Conservation (phyloP, 2,113 vertebrate genomes). For the Rafetus swinhoei region DNA sequence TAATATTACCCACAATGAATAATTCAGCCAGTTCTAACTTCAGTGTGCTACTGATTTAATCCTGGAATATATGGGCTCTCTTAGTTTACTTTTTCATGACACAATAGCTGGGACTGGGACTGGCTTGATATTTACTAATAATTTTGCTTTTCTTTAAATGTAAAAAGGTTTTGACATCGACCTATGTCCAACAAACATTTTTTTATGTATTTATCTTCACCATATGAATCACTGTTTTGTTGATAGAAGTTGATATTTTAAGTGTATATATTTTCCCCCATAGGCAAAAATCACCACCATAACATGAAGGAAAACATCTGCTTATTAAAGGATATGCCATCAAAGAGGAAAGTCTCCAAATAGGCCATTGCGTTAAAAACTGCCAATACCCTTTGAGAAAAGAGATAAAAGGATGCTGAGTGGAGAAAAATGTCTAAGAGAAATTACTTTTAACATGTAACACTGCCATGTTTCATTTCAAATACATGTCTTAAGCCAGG, state of each 20-base stretch:
- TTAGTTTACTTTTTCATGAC: background rate
- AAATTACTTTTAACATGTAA: background rate
- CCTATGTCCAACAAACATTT: background rate
- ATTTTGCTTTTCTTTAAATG: background rate
- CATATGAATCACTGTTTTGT: background rate
- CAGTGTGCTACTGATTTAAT: background rate
- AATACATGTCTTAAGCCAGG: background rate
- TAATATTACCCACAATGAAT: background rate
- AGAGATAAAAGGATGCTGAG: background rate
- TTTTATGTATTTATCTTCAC: background rate
- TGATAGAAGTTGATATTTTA: background rate
- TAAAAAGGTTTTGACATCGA: background rate
- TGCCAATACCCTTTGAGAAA: background rate
- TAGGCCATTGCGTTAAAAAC: rapidly evolving
- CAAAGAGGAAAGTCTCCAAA: background rate
- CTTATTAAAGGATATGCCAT: background rate
- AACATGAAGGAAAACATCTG: rapidly evolving
- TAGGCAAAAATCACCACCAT: background rate
- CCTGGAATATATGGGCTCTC: background rate
- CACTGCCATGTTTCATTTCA: background rate
- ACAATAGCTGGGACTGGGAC: background rate
- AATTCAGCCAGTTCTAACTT: background rate
- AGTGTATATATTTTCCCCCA: background rate
- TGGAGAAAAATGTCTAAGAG: background rate
- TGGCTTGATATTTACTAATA: background rate